These are phyloP conservation scores for Caenorhabditis briggsae DNA, from an alignment of 1,140 invertebrate species.

Conservation along the genomic window DNA sequence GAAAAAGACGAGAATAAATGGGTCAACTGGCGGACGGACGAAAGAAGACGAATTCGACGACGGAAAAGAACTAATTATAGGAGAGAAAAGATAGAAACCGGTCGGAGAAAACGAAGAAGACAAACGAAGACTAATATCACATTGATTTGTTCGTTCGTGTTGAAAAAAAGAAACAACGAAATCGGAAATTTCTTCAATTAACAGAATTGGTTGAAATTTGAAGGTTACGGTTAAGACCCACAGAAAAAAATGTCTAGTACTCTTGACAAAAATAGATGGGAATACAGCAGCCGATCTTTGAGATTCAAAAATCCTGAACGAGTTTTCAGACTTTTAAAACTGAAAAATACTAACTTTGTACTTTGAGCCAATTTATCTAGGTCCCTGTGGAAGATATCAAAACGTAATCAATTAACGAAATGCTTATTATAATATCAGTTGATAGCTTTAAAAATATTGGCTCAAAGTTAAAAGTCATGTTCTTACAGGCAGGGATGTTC, in stretches of 20 bases:
- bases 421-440: too few species aligned
- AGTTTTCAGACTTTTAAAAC: too few species aligned
- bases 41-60: neutral
- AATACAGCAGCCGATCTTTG: neutral
- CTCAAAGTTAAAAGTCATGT: neutral
- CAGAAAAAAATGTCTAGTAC: neutral
- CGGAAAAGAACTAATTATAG: slow-evolving; percentile 32
- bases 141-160: slow-evolving; percentile 38
- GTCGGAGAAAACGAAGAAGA: slow-evolving; percentile 17
- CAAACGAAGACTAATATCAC: slow-evolving; percentile 14
- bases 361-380: neutral
- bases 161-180: slow-evolving; percentile 3
- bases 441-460: too few species aligned
- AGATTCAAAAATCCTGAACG: neutral
- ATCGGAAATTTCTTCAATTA: slow-evolving; percentile 2
- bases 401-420: too few species aligned
- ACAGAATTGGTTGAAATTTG: slow-evolving; percentile 39
- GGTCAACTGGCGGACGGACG: slow-evolving; percentile 10
- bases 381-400: too few species aligned
- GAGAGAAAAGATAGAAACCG: slow-evolving; percentile 38
- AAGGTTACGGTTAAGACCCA: neutral
- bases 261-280: neutral
- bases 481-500: too few species aligned
- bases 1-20: slow-evolving; percentile 40
- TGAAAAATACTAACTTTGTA: too few species aligned